Evolutionary conservation across 2,113 vertebrate genomes (phyloP), one percentile per base, ranked within the genome.

Genomic region (Bothrops jararaca): DNA sequence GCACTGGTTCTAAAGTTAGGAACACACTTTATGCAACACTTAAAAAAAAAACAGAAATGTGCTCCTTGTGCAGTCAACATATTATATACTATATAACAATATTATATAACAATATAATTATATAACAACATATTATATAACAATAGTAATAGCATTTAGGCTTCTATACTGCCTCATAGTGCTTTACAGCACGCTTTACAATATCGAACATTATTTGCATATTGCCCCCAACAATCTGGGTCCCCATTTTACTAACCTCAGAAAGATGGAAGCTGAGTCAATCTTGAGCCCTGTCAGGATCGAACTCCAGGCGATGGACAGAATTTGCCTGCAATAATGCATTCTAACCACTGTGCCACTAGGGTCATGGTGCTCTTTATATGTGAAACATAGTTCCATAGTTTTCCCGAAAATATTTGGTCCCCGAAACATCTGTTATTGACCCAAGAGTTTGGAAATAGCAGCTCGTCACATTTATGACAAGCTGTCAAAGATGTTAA

Each of bases 401-500:
- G 56, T 45, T 92, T 87, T 3, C 85, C 93, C 93, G 91, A 94
- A 94, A 92, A 89, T 10, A 94, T 95, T 39, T 93, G 56, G 88
- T 94, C 93, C 86, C 95, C 94, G 93, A 91, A 50, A 95, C 95
- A 56, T 85, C 92, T 94, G 91, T 85, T 91, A 57, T 94, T 92
- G 74, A 90, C 54, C 89, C 90, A 91, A 93, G 58, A 94, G 95
- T 74, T 85, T 96, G 92, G 90, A 42, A 24, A 92, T 10, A 29
- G 3, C 3, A 45, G 26, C 91, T 90, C 15, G 0, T 89, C 64
- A 80, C 8, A 89, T 96, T 96, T 94, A 95, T 90, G 86, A 95
- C 52, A 85, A 95, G 90, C 20, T 88, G n/a, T 80, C 90, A 91
- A 95, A 93, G 87, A 93, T 15, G n/a, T 94, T 91, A 95, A 94